Percentiles rank a stretch among this genome's conserved stretches.
These are phyloP conservation scores for Microplitis manilae DNA, from an alignment of 2,888 invertebrate genomes.

Conservation along the genomic window DNA sequence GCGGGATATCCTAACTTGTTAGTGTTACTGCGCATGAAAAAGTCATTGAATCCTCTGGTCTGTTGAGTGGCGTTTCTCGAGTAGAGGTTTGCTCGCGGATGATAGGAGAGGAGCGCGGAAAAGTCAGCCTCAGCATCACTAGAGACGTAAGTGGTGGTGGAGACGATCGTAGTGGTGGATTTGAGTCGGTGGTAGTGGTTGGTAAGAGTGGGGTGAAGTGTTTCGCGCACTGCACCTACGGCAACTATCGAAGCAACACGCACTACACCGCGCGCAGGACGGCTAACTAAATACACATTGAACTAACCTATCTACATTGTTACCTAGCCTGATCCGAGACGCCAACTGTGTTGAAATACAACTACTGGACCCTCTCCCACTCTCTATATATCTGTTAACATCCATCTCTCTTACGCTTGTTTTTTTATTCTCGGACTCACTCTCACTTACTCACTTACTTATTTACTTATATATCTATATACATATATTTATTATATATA, in stretches of 20 bases:
- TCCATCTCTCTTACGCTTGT: slow-evolving; percentile 26
- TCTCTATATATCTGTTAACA: slow-evolving; percentile 4
- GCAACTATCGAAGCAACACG: slow-evolving; percentile 62
- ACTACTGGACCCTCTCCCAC: slow-evolving; percentile 13
- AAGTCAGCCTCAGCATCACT: background rate
- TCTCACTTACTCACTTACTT: slow-evolving; percentile 6
- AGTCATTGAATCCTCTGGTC: slow-evolving; percentile 39
- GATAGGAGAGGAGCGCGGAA: slow-evolving; percentile 18
- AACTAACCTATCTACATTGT: slow-evolving; percentile 43
- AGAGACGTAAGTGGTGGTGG: background rate
- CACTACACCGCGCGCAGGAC: slow-evolving; percentile 52
- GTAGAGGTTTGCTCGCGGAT: background rate
- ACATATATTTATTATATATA: background rate
- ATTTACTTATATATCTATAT: background rate
- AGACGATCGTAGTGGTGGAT: slow-evolving; percentile 16
- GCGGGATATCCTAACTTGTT: slow-evolving; percentile 47
- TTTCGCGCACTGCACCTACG: slow-evolving; percentile 60
- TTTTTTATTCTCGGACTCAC: background rate
- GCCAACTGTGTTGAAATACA: slow-evolving; percentile 26
- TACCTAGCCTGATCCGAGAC: slow-evolving; percentile 33
- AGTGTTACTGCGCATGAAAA: slow-evolving; percentile 50
- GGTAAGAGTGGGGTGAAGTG: slow-evolving; percentile 20
- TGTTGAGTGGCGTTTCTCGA: slow-evolving; percentile 31
- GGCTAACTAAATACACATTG: slow-evolving; percentile 38
- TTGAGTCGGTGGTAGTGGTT: slow-evolving; percentile 5